phyloP scores from a whole-genome alignment of 2,888 invertebrate genomes.

The Subacronicta megacephala region DNA sequence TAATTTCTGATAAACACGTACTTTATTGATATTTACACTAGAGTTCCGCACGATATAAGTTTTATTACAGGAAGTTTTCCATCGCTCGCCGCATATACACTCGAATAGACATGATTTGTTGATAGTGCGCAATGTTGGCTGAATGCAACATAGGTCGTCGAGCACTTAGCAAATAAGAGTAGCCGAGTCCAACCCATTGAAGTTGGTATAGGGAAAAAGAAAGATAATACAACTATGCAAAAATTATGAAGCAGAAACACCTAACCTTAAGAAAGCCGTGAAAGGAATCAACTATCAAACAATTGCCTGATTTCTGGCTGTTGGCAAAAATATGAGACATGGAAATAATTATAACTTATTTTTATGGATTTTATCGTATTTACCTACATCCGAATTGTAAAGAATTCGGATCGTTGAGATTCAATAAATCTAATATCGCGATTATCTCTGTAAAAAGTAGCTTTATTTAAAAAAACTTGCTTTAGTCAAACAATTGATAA shows the following conservation, averaged over 20 bases:
- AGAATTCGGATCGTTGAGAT: too few species aligned
- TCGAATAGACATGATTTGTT: constrained; percentile 24
- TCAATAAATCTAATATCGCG: too few species aligned
- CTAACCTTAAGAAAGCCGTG: too few species aligned
- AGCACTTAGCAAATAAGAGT: constrained; percentile 63
- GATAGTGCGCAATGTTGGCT: constrained; percentile 50
- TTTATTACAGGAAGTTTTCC: constrained; percentile 16
- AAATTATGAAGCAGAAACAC: too few species aligned
- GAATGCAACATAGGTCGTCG: constrained; percentile 53
- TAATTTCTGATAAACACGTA: neutral
- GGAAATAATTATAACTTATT: too few species aligned
- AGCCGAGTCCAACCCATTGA: constrained; percentile 16
- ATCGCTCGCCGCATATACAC: constrained; percentile 19
- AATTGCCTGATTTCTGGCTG: too few species aligned
- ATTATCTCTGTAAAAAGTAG: too few species aligned
- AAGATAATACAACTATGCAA: neutral
- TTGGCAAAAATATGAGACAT: too few species aligned
- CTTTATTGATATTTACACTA: constrained; percentile 1
- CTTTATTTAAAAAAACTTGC: neutral
- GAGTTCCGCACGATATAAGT: constrained; percentile 2
- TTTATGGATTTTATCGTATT: too few species aligned
- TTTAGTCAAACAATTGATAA: neutral
- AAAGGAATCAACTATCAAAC: too few species aligned
- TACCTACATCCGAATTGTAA: too few species aligned
- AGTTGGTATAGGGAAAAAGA: constrained; percentile 4